Base-by-base conservation (phyloP, 2,888 invertebrate species). In the Kuschelorhynchus macadamiae region DNA sequence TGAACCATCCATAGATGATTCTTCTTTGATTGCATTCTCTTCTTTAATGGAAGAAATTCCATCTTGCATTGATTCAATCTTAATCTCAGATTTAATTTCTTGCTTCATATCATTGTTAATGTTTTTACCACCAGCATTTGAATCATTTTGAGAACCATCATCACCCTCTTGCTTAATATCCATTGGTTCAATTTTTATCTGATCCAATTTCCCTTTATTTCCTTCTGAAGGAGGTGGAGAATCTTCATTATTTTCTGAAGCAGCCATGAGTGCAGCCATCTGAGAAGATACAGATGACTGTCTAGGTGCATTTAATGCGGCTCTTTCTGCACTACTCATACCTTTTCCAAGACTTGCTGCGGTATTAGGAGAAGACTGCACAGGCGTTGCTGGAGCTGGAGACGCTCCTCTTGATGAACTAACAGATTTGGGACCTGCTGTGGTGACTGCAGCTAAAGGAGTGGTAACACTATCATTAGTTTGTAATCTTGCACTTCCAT, bases 261-360 rank as follows among this genome's bases (percentile, higher is more conserved):
- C 91, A 74, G 88, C 89, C 56, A 91, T 87, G 2, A 91, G 91
- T 11, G 91, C 90, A 88, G 91, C 90, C 81, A 91, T 91, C 8
- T 91, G 90, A 16, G 91, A 90, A 80, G 90, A 86, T 42, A 82
- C 84, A 41, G 82, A 84, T 14, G 88, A 86, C 72, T 86, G 82
- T 1, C 85, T 82, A 0, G 86, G 84, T 0, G 86, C 84, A 61
- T 85, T 85, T 8, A 85, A 77, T 0, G 86, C 86, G 0, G 86
- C 86, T 61, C 87, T 80, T 71, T 87, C 86, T 57, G 86, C 84
- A 72, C 85, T 84, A 52, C 85, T 85, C 88, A 87, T 86, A 67
- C 87, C 85, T 79, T 79, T 78, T 65, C 87, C 87, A 44, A 87
- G 77, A 68, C 86, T 85, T 18, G 85, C 85, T 11, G 77, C 77